These are phyloP conservation scores for Aphidius gifuensis DNA, from an alignment of 1,140 invertebrate genomes.

Conservation along the genomic window DNA sequence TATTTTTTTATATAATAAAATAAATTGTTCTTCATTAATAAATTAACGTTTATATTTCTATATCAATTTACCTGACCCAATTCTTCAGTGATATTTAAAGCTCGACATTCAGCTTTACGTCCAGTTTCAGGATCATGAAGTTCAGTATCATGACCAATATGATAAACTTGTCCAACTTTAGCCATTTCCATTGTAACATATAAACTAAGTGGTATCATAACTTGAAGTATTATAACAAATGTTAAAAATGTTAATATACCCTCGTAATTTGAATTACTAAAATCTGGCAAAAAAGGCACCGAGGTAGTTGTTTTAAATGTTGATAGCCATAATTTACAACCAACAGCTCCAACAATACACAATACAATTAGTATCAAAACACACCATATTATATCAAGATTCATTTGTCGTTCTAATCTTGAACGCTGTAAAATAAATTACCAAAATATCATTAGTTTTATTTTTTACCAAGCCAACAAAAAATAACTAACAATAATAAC, in stretches of 20 bases:
- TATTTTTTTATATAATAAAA: too few species aligned
- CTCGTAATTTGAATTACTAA: slow-evolving; percentile 67
- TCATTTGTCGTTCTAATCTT: slow-evolving; percentile 88
- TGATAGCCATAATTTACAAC: slow-evolving; percentile 81
- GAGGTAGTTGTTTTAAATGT: slow-evolving; percentile 52
- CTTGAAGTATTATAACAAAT: slow-evolving; percentile 92
- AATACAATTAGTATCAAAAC: slow-evolving; percentile 88
- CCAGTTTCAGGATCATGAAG: slow-evolving; percentile 81
- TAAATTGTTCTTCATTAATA: too few species aligned
- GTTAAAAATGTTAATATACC: slow-evolving; percentile 91
- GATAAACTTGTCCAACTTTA: slow-evolving; percentile 93
- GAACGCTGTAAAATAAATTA: slow-evolving; percentile 60
- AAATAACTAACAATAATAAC: too few species aligned
- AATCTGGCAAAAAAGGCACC: slow-evolving; percentile 64
- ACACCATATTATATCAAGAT: slow-evolving; percentile 95
- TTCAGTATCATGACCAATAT: slow-evolving; percentile 87
- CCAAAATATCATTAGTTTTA: background rate
- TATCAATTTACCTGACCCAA: slow-evolving; percentile 70
- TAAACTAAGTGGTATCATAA: slow-evolving; percentile 95
- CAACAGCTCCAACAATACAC: slow-evolving; percentile 87
- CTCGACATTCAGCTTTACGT: slow-evolving; percentile 88
- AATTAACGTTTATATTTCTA: too few species aligned
- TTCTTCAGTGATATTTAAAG: slow-evolving; percentile 96
- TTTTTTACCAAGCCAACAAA: too few species aligned
- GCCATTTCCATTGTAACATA: slow-evolving; percentile 97